phyloP scores from a whole-genome alignment of 35 echinoderm and acorn worm species.

The Ptychodera flava region DNA sequence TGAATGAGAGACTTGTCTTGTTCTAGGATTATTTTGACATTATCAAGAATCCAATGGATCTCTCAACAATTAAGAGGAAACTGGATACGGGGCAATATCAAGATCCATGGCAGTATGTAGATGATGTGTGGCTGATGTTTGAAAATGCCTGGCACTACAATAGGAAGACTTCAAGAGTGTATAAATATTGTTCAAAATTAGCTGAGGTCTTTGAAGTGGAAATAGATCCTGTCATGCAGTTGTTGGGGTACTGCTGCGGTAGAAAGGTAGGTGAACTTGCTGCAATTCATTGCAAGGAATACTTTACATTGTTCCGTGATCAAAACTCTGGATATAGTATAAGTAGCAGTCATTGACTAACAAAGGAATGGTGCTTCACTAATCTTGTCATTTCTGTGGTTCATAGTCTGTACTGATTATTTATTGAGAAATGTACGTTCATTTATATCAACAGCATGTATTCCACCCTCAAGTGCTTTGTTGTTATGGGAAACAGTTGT shows the following conservation, averaged over 20 bases:
- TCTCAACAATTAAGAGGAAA: slow-evolving; percentile 88
- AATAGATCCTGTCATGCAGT: slow-evolving; percentile 95
- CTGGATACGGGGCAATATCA: slow-evolving; percentile 91
- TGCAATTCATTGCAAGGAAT: too few species aligned
- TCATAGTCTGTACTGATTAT: too few species aligned
- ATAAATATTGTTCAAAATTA: slow-evolving; percentile 95
- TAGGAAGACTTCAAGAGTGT: slow-evolving; percentile 93
- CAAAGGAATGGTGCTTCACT: too few species aligned
- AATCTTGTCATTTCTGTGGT: too few species aligned
- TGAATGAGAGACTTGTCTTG: too few species aligned
- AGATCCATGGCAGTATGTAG: slow-evolving; percentile 98
- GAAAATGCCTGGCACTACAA: slow-evolving; percentile 99
- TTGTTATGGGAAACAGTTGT: slow-evolving; percentile 97
- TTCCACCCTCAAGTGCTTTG: slow-evolving; percentile 99
- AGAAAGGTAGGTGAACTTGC: slow-evolving; percentile 70
- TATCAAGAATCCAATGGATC: slow-evolving; percentile 93
- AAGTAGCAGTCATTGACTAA: too few species aligned
- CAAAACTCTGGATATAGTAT: too few species aligned
- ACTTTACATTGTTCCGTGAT: too few species aligned
- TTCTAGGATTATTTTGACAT: slow-evolving; percentile 99
- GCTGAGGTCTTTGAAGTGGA: slow-evolving; percentile 94
- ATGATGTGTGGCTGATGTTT: slow-evolving; percentile 99
- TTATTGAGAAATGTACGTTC: too few species aligned
- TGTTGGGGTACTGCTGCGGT: slow-evolving; percentile 93
- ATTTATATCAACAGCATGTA: slow-evolving; percentile 65